Evolutionary conservation across 37 sponge, comb jelly and placozoan genomes (phyloP).

Genomic region (Dysidea cf. avara): DNA sequence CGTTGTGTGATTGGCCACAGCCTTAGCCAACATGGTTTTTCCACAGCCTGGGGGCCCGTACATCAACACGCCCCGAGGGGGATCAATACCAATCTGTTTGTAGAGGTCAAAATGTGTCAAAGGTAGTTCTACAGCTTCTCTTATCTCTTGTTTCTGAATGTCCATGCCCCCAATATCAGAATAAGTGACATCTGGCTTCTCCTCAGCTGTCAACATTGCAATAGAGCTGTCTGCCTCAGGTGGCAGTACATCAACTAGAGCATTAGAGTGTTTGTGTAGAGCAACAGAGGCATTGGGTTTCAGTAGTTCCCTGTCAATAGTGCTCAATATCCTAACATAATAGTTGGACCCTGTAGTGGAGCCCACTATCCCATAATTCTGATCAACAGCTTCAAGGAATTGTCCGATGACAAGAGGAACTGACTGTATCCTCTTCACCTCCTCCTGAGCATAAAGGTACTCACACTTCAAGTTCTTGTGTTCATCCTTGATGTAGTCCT

Average conservation of each 20-base stretch:
- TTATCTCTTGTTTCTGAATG: constrained; percentile 97
- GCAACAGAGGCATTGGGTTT: constrained; percentile 96
- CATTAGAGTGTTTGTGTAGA: constrained; percentile 98
- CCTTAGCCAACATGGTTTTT: constrained; percentile 99
- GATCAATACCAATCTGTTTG: constrained; percentile 99
- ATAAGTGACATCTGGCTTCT: constrained; percentile 93
- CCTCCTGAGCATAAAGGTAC: constrained; percentile 88
- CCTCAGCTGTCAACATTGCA: constrained; percentile 91
- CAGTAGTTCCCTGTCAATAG: constrained; percentile 93
- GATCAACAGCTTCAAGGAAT: constrained; percentile 98
- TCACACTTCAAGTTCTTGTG: constrained; percentile 94
- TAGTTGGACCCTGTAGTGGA: constrained; percentile 72
- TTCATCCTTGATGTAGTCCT: constrained; percentile 99
- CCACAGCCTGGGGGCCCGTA: constrained; percentile 99
- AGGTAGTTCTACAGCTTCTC: constrained; percentile 97
- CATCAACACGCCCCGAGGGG: constrained; percentile 98
- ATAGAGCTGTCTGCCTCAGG: constrained; percentile 97
- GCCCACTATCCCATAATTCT: constrained; percentile 92
- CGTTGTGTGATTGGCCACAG: constrained; percentile 92
- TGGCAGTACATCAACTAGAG: constrained; percentile 94
- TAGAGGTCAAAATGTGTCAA: constrained; percentile 97
- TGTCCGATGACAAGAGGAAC: constrained; percentile 99
- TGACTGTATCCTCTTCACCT: constrained; percentile 97
- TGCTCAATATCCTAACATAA: constrained; percentile 95
- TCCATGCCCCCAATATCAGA: constrained; percentile 93